Conservation (phyloP, 1,140 invertebrate species). For the Coenobita brevimanus region DNA sequence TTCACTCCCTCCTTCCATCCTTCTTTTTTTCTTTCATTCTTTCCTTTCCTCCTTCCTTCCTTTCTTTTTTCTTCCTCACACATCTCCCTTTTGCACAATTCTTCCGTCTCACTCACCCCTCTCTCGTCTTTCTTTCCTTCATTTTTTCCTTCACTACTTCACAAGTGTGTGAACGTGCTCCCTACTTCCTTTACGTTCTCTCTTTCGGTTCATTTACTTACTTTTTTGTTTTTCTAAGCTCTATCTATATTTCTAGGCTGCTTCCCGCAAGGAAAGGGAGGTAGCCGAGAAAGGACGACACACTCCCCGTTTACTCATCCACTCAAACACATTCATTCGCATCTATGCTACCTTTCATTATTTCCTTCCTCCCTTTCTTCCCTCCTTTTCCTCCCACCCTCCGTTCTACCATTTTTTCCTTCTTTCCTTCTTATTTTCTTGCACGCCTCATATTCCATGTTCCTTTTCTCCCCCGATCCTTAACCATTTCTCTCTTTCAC, state of each 20-base stretch:
- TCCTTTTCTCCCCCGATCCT: too few species aligned
- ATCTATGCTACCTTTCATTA: neutral
- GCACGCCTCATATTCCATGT: neutral
- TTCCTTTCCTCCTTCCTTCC: neutral
- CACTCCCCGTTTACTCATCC: too few species aligned
- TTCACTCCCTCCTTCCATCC: neutral
- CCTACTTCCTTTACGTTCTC: neutral
- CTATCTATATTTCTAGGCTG: too few species aligned
- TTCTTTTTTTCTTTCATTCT: neutral
- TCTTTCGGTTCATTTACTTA: neutral
- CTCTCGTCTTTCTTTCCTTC: neutral
- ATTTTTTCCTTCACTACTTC: too few species aligned
- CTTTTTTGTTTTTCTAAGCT: neutral
- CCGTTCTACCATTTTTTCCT: neutral
- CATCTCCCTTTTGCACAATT: neutral
- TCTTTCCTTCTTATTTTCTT: neutral
- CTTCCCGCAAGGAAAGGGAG: too few species aligned
- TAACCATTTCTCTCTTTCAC: too few species aligned
- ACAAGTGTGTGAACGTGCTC: neutral
- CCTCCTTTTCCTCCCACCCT: neutral
- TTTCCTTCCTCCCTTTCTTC: neutral
- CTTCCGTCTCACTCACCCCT: neutral
- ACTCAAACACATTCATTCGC: too few species aligned
- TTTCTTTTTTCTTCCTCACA: neutral
- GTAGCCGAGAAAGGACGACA: too few species aligned